A percentile compares a stretch with the other conserved stretches of the same genome.
Conservation (phyloP, 2,888 invertebrate species). For the Dolichomitus sp. region DNA sequence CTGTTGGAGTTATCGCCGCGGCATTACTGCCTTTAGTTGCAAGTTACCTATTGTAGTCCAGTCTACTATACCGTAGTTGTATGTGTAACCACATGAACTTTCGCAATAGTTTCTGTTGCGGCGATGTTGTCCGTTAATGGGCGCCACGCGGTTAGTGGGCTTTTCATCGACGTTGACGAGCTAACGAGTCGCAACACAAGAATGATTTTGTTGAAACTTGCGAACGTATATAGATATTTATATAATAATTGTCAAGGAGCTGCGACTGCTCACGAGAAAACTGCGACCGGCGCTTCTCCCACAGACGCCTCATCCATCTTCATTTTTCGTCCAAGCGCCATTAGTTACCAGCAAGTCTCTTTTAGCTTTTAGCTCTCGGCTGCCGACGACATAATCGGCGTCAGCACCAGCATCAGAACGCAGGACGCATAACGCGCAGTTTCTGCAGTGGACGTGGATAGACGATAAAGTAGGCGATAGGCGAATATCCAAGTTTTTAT, state of each 20-base stretch:
- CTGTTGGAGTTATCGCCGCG: neutral
- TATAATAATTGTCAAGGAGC: neutral
- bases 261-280: neutral
- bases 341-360: neutral
- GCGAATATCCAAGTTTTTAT: neutral
- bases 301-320: neutral
- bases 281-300: neutral
- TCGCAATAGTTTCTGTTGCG: neutral
- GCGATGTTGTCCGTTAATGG: neutral
- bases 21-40: neutral
- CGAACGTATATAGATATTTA: neutral
- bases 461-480: neutral
- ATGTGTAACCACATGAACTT: neutral
- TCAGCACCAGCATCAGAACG: neutral
- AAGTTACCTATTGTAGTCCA: neutral
- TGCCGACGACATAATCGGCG: neutral
- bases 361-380: neutral
- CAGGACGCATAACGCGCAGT: neutral
- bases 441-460: neutral
- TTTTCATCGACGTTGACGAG: neutral
- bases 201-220: neutral
- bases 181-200: neutral
- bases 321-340: constrained; percentile 1
- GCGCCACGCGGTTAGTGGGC: neutral
- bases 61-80: neutral